Evolutionary conservation across 2,113 vertebrate genomes (phyloP), one percentile per base, ranked within the genome.

Genomic region (Rallus limicola): DNA sequence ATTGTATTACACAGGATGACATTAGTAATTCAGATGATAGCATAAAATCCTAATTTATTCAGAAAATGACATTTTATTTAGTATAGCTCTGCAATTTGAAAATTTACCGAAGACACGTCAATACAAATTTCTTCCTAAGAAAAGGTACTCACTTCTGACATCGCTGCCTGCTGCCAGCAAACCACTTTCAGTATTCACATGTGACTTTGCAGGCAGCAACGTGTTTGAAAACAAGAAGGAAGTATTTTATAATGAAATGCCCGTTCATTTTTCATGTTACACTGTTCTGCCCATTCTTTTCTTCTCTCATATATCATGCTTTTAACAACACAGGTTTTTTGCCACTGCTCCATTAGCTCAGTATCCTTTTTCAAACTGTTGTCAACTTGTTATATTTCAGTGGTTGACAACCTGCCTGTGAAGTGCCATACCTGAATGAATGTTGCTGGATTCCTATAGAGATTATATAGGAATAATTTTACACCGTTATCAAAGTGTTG

Each of bases 11-110:
- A 96, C 71, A 70, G 67, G 90, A 96, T 96, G 85, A 69, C 94
- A 96, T 97, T 94, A 96, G 93, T 92, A 88, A 55, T 97, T 96
- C 97, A 96, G 94, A 95, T 82, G 90, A 94, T 44, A 94, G 93
- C 90, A 93, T 88, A 94, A 97, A 98, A 95, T 92, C 77, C 90
- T 97, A 97, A 98, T 98, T 98, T 98, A 98, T 98, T 98, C 97
- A 97, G 96, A 97, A 97, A 97, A 90, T 97, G 97, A 96, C 97
- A 98, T 98, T 98, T 98, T 97, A 97, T 97, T 98, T 97, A 97
- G 93, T 6, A 10, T 82, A 97, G 95, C 93, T 96, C 93, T 97
- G 96, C 96, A 98, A 98, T 96, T 95, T 97, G 95, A 96, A 94
- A 94, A 98, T 96, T 97, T 98, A 96, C 83, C 1, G 1, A 93